These are phyloP conservation scores for Tachypleus tridentatus DNA, from an alignment of 1,140 invertebrate species.

Conservation along the genomic window DNA sequence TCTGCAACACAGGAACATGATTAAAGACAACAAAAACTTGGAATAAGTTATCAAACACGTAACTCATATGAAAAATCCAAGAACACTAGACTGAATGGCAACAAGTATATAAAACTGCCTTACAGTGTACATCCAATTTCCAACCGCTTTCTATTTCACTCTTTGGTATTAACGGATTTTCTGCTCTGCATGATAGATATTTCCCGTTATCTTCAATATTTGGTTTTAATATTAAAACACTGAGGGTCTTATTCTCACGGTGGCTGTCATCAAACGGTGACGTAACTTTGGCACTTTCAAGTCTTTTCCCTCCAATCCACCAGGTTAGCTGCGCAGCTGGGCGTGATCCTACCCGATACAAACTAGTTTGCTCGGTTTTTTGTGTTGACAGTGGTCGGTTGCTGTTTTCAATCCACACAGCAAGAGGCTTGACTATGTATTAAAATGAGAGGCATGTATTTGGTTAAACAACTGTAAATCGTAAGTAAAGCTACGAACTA, in stretches of 20 bases:
- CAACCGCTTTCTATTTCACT: slow-evolving; percentile 64
- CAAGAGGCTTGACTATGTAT: too few species aligned
- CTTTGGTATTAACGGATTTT: slow-evolving; percentile 57
- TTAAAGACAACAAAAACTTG: too few species aligned
- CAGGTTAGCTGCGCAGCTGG: slow-evolving; percentile 72
- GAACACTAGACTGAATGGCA: too few species aligned
- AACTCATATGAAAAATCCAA: too few species aligned
- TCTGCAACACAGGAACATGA: slow-evolving; percentile 43
- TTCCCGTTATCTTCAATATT: slow-evolving; percentile 65
- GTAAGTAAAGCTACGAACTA: too few species aligned
- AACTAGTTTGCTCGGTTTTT: slow-evolving; percentile 61
- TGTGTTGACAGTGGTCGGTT: slow-evolving; percentile 65
- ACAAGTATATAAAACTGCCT: slow-evolving; percentile 31
- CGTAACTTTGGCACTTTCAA: slow-evolving; percentile 28
- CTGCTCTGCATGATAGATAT: slow-evolving; percentile 61
- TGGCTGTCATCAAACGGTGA: slow-evolving; percentile 44
- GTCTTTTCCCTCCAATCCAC: slow-evolving; percentile 52
- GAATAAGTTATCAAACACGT: too few species aligned
- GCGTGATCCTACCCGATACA: slow-evolving; percentile 72
- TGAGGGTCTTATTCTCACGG: slow-evolving; percentile 36
- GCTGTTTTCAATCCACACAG: too few species aligned
- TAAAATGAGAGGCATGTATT: too few species aligned
- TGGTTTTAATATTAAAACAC: slow-evolving; percentile 60
- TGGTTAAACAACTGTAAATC: too few species aligned
- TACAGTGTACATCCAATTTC: slow-evolving; percentile 77